These are phyloP conservation scores for Heliconius congener DNA, from an alignment of 1,140 invertebrate species.

Conservation along the genomic window DNA sequence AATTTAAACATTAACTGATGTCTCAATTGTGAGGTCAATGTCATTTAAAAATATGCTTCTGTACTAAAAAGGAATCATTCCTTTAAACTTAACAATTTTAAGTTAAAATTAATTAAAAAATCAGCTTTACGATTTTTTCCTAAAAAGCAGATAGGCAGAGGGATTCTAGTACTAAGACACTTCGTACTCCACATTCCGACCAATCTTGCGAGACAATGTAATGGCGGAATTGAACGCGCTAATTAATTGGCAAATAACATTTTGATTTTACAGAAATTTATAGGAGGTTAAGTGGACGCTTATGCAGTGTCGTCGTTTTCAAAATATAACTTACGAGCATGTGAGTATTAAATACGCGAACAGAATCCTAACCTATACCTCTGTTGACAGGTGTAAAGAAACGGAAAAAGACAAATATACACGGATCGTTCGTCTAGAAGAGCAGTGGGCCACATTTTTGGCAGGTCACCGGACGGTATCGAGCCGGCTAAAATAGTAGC, in stretches of 20 bases:
- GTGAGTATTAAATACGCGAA: neutral
- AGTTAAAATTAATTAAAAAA: too few relatives aligned
- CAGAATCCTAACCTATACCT: neutral
- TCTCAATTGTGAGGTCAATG: slow-evolving; percentile 15
- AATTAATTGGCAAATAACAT: too few relatives aligned
- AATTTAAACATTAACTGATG: slow-evolving; percentile 2
- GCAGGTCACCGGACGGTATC: slow-evolving; percentile 56
- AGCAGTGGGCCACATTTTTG: slow-evolving; percentile 70
- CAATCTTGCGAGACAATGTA: too few relatives aligned
- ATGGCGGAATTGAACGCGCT: too few relatives aligned
- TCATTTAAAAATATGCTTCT: neutral
- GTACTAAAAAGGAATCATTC: neutral
- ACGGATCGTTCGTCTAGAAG: slow-evolving; percentile 20
- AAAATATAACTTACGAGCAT: too few relatives aligned
- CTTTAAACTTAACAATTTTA: too few relatives aligned
- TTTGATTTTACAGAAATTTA: too few relatives aligned
- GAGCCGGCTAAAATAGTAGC: slow-evolving; percentile 45
- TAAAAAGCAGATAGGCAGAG: too few relatives aligned
- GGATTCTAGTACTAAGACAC: too few relatives aligned
- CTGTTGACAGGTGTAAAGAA: neutral
- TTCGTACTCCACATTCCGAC: too few relatives aligned
- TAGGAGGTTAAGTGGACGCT: too few relatives aligned
- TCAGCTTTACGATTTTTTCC: neutral
- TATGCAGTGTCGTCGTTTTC: too few relatives aligned
- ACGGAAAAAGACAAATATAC: slow-evolving; percentile 24